phyloP scores from a whole-genome alignment of 2,113 vertebrate genomes.

The Physeter macrocephalus region DNA sequence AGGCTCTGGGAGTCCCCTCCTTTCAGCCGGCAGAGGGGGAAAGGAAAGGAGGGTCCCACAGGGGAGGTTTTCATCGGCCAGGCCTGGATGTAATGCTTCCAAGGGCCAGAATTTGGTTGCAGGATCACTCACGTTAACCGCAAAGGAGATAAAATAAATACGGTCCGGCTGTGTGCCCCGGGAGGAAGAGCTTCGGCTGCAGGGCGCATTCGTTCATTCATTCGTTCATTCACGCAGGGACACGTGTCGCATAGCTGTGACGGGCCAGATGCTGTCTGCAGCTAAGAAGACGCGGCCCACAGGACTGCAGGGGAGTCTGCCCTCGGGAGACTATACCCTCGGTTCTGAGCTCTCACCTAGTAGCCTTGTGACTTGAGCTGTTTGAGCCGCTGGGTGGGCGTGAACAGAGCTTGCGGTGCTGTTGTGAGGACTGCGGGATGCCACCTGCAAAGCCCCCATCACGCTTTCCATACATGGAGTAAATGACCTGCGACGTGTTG shows the following conservation, averaged over 20 bases:
- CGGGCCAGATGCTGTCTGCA: neutral
- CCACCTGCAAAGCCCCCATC: accelerated
- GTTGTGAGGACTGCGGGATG: accelerated
- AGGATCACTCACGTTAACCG: no score
- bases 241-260: neutral
- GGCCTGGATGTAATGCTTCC: neutral
- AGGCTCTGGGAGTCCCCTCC: no score
- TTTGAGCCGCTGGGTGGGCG: no score
- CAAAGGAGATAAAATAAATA: neutral
- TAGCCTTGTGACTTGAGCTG: no score
- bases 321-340: neutral
- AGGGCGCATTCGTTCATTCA: accelerated
- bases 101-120: neutral
- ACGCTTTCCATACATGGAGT: accelerated
- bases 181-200: neutral
- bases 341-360: neutral
- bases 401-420: neutral
- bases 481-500: no score
- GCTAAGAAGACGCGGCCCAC: accelerated
- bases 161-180: accelerated
- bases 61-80: neutral
- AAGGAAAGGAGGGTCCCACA: neutral
- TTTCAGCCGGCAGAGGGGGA: neutral
- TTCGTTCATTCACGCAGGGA: accelerated
- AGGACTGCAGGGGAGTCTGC: neutral